Base-by-base conservation (phyloP, 2,888 invertebrate genomes). In the Thecocarcelia acutangulata region DNA sequence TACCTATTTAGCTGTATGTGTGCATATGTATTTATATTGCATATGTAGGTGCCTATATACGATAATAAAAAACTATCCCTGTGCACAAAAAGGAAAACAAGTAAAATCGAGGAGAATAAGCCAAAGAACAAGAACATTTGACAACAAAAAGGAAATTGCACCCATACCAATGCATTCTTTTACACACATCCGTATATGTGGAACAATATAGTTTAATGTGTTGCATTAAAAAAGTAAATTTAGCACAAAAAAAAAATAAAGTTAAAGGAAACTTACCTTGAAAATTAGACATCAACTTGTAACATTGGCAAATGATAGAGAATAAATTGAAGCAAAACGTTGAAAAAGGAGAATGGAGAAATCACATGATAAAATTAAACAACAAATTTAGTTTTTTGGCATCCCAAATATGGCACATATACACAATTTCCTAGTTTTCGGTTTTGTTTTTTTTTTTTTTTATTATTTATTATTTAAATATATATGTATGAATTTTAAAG, bases 281-380 rank as follows among this genome's bases (percentile, higher is more conserved):
- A 66, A 78, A 66, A 54, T 78, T 33, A 73, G n/a, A 44, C 37
- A 73, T 59, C 37, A 59, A 72, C 17, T 59, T 59, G 40, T 72
- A 73, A 73, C 59, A 61, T 73, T 79, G 50, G 78, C 78, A 79
- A 79, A 79, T 73, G 59, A 79, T 73, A 73, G 44, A 66, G 59
- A 73, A 72, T 73, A 52, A 64, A 68, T 52, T 79, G 46, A 66
- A 79, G 78, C 78, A 73, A 73, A 78, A 69, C 15, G 24, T 61
- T 54, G 46, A 44, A 46, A 24, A 33, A n/a, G 63, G 13, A 17
- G 28, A 12, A 48, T 56, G 21, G 37, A 66, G 50, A 12, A 73
- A 61, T 79, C 78, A 79, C 78, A 79, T 79, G 66, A 54, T 79
- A 72, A 37, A 37, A n/a, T 56, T 64, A 21, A 13, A 59, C 64